Evolutionary conservation across 2,113 vertebrate genomes (phyloP), one percentile per base, ranked within the genome.

Genomic region (Macroglossus sobrinus): DNA sequence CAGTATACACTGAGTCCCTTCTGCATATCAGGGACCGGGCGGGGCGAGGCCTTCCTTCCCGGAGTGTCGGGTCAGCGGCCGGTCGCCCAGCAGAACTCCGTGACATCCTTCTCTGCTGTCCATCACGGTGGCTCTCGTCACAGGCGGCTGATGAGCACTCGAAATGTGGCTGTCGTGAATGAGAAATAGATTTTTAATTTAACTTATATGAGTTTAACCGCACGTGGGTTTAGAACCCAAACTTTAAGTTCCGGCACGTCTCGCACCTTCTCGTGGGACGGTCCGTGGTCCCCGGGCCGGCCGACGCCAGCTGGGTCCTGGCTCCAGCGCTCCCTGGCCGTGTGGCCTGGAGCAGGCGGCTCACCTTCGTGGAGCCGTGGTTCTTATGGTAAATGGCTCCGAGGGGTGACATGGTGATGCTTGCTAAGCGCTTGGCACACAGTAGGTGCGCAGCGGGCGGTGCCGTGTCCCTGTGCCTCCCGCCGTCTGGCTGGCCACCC

Each of bases 171-270:
- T 43, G 68, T 38, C 40, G 38, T 78, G 63, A 45, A 14, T 59
- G 57, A 84, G 47, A 79, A 74, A 68, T 81, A n/a, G 38, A 50
- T 66, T 78, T 82, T 76, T 71, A 47, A 30, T n/a, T 69, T 63
- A 55, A 84, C 12, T 61, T 66, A 57, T 66, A 69, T 75, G 55
- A 92, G 89, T 61, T 91, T 94, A 38, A 45, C 18, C 35, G 21
- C 9, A 11, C 28, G 53, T 84, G 64, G 35, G 24, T n/a, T 3
- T 55, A 61, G 55, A 74, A 66, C 11, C 19, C 91, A 93, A 61
- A 55, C 30, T 57, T 50, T 59, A 33, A 43, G 47, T 47, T 55
- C 74, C 72, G 89, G 12, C 14, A 35, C 38, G 19, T 79, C 30
- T 55, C 0, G 2, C 16, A 5, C 59, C 40, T 68, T 71, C 43